Evolutionary conservation across 2,888 invertebrate species (phyloP).

Genomic region (Acheta domesticus): DNA sequence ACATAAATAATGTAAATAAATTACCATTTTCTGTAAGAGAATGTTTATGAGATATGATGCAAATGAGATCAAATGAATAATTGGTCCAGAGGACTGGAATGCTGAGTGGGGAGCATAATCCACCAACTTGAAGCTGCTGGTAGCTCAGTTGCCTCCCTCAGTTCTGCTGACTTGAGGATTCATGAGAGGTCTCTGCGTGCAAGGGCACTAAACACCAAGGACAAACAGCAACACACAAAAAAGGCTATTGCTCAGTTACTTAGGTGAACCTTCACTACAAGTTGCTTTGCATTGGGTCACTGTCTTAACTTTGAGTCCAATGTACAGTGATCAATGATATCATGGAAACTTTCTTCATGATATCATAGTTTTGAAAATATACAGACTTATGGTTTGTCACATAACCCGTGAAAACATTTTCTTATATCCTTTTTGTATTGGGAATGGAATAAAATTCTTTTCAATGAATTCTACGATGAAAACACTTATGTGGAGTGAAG

Average conservation of each 20-base stretch:
- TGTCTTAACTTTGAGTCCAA: slow-evolving; percentile 11
- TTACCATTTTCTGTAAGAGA: neutral
- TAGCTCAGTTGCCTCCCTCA: slow-evolving; percentile 5
- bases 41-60: neutral
- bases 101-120: slow-evolving; percentile 22
- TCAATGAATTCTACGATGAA: slow-evolving; percentile 11
- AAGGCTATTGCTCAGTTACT: slow-evolving; percentile 36
- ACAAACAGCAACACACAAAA: slow-evolving; percentile 39
- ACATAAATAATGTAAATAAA: slow-evolving; percentile 18
- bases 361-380: slow-evolving; percentile 18
- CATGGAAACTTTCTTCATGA: slow-evolving; percentile 18
- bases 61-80: slow-evolving; percentile 24
- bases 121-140: slow-evolving; percentile 18
- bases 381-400: slow-evolving; percentile 4
- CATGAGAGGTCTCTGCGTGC: slow-evolving; percentile 30
- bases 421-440: neutral
- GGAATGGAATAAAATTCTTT: slow-evolving; percentile 9
- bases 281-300: slow-evolving; percentile 1
- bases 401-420: neutral
- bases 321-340: slow-evolving; percentile 4
- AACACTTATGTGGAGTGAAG: slow-evolving; percentile 18
- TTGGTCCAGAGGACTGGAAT: slow-evolving; percentile 25
- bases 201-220: slow-evolving; percentile 37
- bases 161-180: neutral
- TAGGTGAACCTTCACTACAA: slow-evolving; percentile 23